phyloP scores from a whole-genome alignment of 2,888 invertebrate genomes.

The Gymnocheta viridis region DNA sequence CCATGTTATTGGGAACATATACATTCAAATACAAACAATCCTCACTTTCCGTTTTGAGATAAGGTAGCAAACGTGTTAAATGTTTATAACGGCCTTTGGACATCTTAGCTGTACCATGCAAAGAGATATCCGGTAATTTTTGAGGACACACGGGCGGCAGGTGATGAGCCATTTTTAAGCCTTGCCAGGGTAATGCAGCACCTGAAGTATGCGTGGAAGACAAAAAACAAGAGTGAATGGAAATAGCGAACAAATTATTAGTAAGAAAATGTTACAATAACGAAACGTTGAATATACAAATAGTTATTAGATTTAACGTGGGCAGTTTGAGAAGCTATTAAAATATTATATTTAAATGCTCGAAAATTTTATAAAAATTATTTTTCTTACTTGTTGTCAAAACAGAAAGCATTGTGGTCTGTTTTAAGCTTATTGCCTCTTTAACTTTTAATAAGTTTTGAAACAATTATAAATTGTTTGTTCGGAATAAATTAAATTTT shows the following conservation, averaged over 20 bases:
- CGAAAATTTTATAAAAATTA: too few species aligned
- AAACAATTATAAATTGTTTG: too few species aligned
- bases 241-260: slow-evolving; percentile 3
- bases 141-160: slow-evolving; percentile 95
- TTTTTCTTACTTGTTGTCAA: too few species aligned
- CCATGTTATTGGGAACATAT: slow-evolving; percentile 86
- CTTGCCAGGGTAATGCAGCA: slow-evolving; percentile 91
- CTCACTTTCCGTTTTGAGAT: slow-evolving; percentile 88
- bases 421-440: too few species aligned
- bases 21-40: slow-evolving; percentile 97
- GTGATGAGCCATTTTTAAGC: slow-evolving; percentile 86
- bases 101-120: slow-evolving; percentile 83
- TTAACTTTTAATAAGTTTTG: too few species aligned
- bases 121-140: slow-evolving; percentile 87
- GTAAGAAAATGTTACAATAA: too few species aligned
- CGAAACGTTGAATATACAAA: too few species aligned
- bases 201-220: slow-evolving; percentile 81
- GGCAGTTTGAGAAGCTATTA: too few species aligned
- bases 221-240: background rate
- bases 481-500: too few species aligned
- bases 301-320: too few species aligned
- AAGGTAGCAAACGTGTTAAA: slow-evolving; percentile 88
- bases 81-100: slow-evolving; percentile 87
- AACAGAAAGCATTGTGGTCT: too few species aligned
- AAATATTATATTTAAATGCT: too few species aligned